Conservation (phyloP, 1,140 invertebrate species). For the Argopecten irradians region DNA sequence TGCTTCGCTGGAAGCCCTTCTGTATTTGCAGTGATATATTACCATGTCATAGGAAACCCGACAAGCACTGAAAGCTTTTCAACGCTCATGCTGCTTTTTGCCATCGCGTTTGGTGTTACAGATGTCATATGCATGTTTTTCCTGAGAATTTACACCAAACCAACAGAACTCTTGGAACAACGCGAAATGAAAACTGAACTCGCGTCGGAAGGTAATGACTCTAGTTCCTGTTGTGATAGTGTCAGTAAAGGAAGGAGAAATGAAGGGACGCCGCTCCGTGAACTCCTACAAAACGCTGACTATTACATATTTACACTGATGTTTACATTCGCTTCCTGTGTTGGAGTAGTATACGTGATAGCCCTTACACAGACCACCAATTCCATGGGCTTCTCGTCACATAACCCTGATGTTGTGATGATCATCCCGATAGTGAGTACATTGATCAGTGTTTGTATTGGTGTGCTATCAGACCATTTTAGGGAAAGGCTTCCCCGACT, state of each 20-base stretch:
- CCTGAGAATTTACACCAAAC: constrained; percentile 40
- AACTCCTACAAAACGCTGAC: constrained; percentile 42
- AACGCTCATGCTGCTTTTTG: constrained; percentile 53
- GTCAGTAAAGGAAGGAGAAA: neutral
- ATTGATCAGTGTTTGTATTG: constrained; percentile 41
- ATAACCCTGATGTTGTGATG: constrained; percentile 41
- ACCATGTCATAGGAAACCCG: constrained; percentile 6
- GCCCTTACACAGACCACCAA: constrained; percentile 49
- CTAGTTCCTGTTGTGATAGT: neutral
- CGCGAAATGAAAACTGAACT: constrained; percentile 24
- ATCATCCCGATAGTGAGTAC: constrained; percentile 49
- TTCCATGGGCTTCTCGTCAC: constrained; percentile 44
- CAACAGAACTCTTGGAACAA: neutral
- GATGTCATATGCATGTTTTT: constrained; percentile 53
- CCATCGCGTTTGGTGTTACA: constrained; percentile 48
- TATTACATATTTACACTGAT: constrained; percentile 51
- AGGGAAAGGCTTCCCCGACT: constrained; percentile 53
- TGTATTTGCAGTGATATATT: constrained; percentile 49
- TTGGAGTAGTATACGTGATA: constrained; percentile 49
- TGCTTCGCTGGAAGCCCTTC: constrained; percentile 55
- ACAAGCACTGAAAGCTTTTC: neutral
- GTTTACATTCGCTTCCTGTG: constrained; percentile 46
- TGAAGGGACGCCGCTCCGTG: constrained; percentile 29
- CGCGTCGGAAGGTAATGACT: neutral
- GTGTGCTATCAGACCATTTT: constrained; percentile 50